A percentile compares a stretch with the other conserved stretches of the same genome.
These are phyloP conservation scores for Petroica traversi DNA, from an alignment of 2,113 vertebrate genomes.

Conservation along the genomic window DNA sequence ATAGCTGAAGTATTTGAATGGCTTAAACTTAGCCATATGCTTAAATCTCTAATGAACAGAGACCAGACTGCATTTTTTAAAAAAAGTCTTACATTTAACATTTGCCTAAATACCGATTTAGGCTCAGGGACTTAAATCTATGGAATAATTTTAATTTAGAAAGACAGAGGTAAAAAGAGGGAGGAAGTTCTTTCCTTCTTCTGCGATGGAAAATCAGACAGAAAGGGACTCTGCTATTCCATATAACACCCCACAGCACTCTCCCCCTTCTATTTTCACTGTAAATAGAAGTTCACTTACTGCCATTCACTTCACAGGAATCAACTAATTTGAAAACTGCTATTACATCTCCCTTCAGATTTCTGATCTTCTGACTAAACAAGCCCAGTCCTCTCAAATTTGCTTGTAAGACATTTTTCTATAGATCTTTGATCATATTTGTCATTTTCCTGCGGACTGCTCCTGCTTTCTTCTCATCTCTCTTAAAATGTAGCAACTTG, in stretches of 20 bases:
- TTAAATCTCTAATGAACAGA: background rate
- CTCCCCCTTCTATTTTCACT: background rate
- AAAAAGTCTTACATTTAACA: background rate
- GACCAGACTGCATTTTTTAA: background rate
- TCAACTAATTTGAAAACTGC: background rate
- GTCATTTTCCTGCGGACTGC: background rate
- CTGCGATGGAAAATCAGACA: background rate
- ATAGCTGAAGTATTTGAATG: background rate
- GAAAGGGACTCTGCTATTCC: background rate
- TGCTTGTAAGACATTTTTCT: constrained; percentile 10
- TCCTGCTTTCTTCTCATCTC: background rate
- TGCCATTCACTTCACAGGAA: background rate
- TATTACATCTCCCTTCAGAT: background rate
- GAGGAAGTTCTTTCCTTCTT: background rate
- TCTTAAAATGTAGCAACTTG: background rate
- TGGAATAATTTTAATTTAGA: background rate
- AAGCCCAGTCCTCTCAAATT: background rate
- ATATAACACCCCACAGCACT: background rate
- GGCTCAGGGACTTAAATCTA: background rate
- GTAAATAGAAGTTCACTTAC: background rate
- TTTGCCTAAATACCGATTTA: background rate
- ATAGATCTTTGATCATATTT: constrained; percentile 27
- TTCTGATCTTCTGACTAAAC: constrained; percentile 9
- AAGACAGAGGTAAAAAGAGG: background rate
- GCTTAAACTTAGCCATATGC: background rate